A percentile compares a stretch with the other conserved stretches of the same genome.
Evolutionary conservation across 2,888 invertebrate genomes (phyloP).

Genomic region (Pseudoips prasinana): DNA sequence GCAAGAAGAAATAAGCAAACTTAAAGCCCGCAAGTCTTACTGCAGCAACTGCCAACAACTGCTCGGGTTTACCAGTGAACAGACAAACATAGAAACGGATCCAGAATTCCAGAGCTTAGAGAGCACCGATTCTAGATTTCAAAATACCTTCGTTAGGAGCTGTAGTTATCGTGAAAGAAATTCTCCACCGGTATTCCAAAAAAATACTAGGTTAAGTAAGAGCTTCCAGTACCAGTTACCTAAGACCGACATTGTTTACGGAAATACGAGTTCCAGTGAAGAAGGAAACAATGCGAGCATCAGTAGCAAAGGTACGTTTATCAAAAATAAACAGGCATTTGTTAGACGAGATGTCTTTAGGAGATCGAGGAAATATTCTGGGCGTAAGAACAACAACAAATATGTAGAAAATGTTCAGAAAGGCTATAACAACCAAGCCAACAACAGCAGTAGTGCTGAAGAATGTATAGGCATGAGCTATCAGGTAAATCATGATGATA

Average conservation of each 20-base stretch:
- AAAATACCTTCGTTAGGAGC: conserved; percentile 73
- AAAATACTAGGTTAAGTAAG: conserved; percentile 77
- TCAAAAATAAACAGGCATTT: conserved; percentile 82
- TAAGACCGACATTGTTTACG: conserved; percentile 68
- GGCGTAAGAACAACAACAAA: conserved; percentile 70
- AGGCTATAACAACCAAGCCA: conserved; percentile 56
- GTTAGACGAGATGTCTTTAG: conserved; percentile 75
- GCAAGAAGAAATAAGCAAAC: conserved; percentile 85
- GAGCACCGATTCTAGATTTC: conserved; percentile 76
- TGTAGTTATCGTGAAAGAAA: conserved; percentile 77
- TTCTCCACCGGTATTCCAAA: conserved; percentile 75
- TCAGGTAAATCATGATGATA: conserved; percentile 79
- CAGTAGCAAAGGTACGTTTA: conserved; percentile 77
- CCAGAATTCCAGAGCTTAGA: conserved; percentile 79
- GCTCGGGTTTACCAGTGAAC: conserved; percentile 77
- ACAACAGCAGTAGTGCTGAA: conserved; percentile 73
- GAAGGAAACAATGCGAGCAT: conserved; percentile 69
- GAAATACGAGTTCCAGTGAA: conserved; percentile 77
- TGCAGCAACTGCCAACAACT: conserved; percentile 77
- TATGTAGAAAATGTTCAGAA: conserved; percentile 60
- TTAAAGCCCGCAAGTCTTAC: conserved; percentile 78
- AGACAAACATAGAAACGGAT: conserved; percentile 78
- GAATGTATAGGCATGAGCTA: conserved; percentile 75
- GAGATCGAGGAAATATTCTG: conserved; percentile 75
- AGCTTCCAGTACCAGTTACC: conserved; percentile 78